A percentile compares a stretch with the other conserved stretches of the same genome.
phyloP scores from a whole-genome alignment of 2,113 vertebrate genomes.

The Leptodactylus fuscus region DNA sequence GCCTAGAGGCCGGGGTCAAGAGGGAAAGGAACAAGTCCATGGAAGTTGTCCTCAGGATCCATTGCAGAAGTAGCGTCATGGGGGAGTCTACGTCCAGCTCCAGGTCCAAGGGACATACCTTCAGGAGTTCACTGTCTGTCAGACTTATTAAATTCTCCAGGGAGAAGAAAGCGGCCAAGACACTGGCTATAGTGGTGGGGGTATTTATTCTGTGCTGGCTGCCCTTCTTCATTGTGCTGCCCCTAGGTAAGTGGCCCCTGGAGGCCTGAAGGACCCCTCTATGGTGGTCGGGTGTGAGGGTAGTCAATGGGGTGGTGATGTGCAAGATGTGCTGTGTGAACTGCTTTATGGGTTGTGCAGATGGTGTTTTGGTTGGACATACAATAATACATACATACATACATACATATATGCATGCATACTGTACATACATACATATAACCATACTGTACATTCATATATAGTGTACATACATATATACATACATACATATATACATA shows the following conservation, averaged over 20 bases:
- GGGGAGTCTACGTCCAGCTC: constrained; percentile 78
- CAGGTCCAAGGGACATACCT: constrained; percentile 82
- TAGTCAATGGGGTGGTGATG: neutral
- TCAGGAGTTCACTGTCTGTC: constrained; percentile 92
- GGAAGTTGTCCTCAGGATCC: constrained; percentile 94
- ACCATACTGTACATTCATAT: neutral
- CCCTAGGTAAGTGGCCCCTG: constrained; percentile 84
- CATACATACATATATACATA: neutral
- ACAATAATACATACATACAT: neutral
- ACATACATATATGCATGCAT: neutral
- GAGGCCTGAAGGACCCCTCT: too few relatives aligned
- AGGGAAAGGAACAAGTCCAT: constrained; percentile 89
- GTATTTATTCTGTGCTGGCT: constrained; percentile 98
- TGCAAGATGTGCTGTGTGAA: neutral
- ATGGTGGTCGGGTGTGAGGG: neutral
- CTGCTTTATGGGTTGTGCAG: neutral
- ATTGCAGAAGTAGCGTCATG: constrained; percentile 84
- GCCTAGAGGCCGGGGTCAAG: constrained; percentile 94
- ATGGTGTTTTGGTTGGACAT: neutral
- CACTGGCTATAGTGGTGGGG: constrained; percentile 95
- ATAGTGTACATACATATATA: neutral
- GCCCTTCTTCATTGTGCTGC: constrained; percentile 96
- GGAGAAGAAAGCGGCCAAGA: constrained; percentile 98
- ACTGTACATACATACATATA: neutral
- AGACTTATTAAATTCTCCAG: constrained; percentile 96